Base-by-base conservation (phyloP, 2,113 vertebrate species). In the Leucoraja erinaceus region DNA sequence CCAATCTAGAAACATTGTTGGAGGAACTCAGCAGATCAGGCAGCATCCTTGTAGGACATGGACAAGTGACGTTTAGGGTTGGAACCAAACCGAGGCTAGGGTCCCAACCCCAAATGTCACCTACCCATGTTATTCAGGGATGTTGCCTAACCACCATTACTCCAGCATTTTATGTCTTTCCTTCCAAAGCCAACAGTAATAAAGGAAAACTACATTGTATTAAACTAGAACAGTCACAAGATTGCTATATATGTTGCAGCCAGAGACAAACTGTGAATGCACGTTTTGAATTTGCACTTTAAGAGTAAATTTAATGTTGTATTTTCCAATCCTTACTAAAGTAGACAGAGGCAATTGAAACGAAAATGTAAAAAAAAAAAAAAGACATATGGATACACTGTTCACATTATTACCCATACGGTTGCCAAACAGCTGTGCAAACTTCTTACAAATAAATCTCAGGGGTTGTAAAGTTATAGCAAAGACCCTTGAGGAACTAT, bases 351-450 rank as follows among this genome's bases (percentile, higher is more conserved):
- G 74, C n/a, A 77, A 75, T 31, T 77, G 75, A 31, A 77, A n/a
- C 25, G 25, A 33, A 14, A 33, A 77, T 4, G 31, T 33, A 31
- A 33, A 33, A 16, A 6, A 31, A 6, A 31, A 31, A 12, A 33
- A 6, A 7, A n/a, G 74, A n/a, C n/a, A 75, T 33, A 9, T 33
- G n/a, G 75, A 33, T n/a, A 77, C 10, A 33, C n/a, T 14, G 10
- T 77, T 77, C 75, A 33, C n/a, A 33, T 77, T 77, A 77, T 31
- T 33, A 77, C 75, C n/a, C 31, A n/a, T 31, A 77, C 33, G n/a
- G 75, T 77, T 77, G 75, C 75, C 75, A 77, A 77, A 77, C n/a
- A 77, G n/a, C 75, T 77, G 75, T 77, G n/a, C 10, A 33, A 77
- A 77, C 11, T 75, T 75, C n/a, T 33, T 1, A 33, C 10, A 33